Percentiles rank a stretch among this genome's conserved stretches.
Conservation (phyloP, 2,888 invertebrate species). For the Drosophila rellima region DNA sequence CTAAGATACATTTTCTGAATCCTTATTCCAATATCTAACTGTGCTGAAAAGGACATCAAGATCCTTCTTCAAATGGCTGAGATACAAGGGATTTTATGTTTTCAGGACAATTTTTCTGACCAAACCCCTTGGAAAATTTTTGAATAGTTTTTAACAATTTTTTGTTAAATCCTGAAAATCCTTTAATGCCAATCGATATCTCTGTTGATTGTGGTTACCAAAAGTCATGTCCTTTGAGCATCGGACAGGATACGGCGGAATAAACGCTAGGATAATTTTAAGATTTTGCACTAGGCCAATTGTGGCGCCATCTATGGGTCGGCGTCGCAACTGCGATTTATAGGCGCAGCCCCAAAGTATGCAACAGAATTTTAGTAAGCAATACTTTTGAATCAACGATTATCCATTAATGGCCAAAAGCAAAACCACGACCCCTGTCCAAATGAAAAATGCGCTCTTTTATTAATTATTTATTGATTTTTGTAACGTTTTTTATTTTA, state of each 20-base stretch:
- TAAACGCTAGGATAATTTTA: background rate
- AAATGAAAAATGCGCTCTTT: background rate
- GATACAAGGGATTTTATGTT: background rate
- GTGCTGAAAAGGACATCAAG: background rate
- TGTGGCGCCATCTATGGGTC: constrained; percentile 10
- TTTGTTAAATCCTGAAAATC: background rate
- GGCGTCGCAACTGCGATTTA: background rate
- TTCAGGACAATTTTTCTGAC: background rate
- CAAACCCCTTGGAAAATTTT: background rate
- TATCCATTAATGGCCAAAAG: too few species aligned
- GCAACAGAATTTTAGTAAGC: background rate
- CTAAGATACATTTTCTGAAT: background rate
- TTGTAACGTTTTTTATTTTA: constrained; percentile 68
- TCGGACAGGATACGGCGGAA: background rate
- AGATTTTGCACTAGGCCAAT: background rate
- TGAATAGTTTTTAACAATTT: background rate
- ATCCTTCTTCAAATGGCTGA: background rate
- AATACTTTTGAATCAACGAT: too few species aligned
- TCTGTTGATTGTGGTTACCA: background rate
- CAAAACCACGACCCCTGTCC: too few species aligned
- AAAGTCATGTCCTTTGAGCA: background rate
- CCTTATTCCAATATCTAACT: background rate
- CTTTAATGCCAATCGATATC: constrained; percentile 1
- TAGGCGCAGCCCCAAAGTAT: background rate
- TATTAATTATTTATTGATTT: constrained; percentile 29